Conservation (phyloP, 1,140 invertebrate species). For the Monochamus saltuarius region DNA sequence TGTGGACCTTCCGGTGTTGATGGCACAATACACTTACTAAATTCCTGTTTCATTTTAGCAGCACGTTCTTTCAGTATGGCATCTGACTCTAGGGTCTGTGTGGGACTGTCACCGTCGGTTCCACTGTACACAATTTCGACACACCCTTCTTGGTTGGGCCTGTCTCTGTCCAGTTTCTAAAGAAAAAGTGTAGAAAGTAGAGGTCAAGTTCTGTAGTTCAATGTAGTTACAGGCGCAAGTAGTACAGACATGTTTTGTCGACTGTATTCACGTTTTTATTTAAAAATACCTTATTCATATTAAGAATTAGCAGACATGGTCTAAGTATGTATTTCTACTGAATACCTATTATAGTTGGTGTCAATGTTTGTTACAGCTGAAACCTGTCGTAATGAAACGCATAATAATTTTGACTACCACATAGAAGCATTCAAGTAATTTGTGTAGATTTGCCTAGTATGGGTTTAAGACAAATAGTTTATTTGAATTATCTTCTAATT, state of each 20-base stretch:
- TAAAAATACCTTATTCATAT: no score
- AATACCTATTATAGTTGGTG: no score
- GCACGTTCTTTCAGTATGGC: slow-evolving; percentile 51
- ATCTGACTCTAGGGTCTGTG: slow-evolving; percentile 51
- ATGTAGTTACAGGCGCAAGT: not conserved
- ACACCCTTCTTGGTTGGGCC: slow-evolving; percentile 40
- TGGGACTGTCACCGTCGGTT: slow-evolving; percentile 49
- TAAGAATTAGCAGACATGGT: no score
- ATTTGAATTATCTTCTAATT: no score
- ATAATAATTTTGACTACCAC: no score
- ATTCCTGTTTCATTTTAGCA: slow-evolving; percentile 54
- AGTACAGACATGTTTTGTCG: not conserved
- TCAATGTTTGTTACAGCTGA: no score
- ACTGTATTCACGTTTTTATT: no score
- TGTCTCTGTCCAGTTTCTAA: slow-evolving; percentile 21
- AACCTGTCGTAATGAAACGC: no score
- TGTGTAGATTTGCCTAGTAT: no score
- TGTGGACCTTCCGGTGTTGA: slow-evolving; percentile 1
- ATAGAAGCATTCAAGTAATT: no score
- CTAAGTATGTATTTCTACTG: no score
- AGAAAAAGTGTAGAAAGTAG: not conserved
- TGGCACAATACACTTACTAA: slow-evolving; percentile 41
- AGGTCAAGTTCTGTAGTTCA: not conserved
- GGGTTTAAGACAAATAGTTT: no score
- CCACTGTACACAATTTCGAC: slow-evolving; percentile 49